Conservation (phyloP, 1,140 invertebrate genomes). For the Lerema accius region DNA sequence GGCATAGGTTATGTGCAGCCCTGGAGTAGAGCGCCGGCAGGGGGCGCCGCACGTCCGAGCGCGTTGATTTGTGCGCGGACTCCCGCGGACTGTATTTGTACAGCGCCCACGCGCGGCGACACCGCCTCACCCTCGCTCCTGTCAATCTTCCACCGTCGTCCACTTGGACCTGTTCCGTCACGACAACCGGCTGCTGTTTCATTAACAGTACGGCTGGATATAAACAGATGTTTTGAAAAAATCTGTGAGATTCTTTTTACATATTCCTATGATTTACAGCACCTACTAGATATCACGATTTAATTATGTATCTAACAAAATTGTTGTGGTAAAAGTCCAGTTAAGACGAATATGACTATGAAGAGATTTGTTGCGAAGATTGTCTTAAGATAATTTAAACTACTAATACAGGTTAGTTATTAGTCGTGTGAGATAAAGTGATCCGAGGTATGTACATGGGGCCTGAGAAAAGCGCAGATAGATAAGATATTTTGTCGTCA, state of each 20-base stretch:
- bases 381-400: background rate
- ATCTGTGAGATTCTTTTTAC: too few relatives aligned
- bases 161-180: constrained; percentile 2
- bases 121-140: constrained; percentile 40
- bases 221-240: too few relatives aligned
- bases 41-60: constrained; percentile 51
- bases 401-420: background rate
- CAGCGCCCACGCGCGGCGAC: constrained; percentile 55
- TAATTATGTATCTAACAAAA: too few relatives aligned
- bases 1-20: constrained; percentile 42
- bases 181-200: background rate
- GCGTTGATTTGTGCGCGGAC: constrained; percentile 77
- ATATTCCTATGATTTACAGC: too few relatives aligned
- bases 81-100: constrained; percentile 76
- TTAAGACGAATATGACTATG: background rate
- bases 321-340: too few relatives aligned
- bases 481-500: constrained; percentile 32
- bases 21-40: constrained; percentile 53
- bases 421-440: constrained; percentile 2
- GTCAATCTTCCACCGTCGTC: constrained; percentile 41
- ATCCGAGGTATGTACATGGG: constrained; percentile 5
- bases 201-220: too few relatives aligned
- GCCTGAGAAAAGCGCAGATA: constrained; percentile 24
- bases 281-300: too few relatives aligned
- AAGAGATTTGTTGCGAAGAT: constrained; percentile 11